Evolutionary conservation across 2,113 vertebrate genomes (phyloP).

Genomic region (Carassius gibelio): DNA sequence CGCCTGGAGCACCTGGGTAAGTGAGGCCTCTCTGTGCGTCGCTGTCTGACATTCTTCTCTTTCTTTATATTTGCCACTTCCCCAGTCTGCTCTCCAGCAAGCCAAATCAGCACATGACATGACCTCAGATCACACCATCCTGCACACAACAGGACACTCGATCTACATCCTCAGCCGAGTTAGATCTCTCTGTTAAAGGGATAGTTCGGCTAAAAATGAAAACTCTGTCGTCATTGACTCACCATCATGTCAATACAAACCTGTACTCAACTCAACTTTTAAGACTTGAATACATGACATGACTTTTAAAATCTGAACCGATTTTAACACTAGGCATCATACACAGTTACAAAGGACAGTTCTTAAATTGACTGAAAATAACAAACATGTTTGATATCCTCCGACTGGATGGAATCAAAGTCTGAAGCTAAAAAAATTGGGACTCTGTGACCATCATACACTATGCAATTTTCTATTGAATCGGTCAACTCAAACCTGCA

Average conservation of each 20-base stretch:
- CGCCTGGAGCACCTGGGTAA: conserved; percentile 61
- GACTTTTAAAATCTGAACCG: too few species aligned
- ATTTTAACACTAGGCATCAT: too few species aligned
- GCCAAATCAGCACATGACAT: not conserved
- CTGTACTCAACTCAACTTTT: too few species aligned
- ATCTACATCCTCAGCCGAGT: not conserved
- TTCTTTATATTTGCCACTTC: not conserved
- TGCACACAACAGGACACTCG: not conserved
- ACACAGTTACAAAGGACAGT: too few species aligned
- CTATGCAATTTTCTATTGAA: too few species aligned
- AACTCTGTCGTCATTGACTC: not conserved
- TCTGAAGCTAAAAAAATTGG: too few species aligned
- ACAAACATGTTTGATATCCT: too few species aligned
- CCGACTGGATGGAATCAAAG: too few species aligned
- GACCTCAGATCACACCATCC: not conserved
- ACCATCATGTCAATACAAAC: not conserved
- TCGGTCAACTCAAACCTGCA: too few species aligned
- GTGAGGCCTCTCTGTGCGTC: conserved; percentile 22
- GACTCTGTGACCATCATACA: too few species aligned
- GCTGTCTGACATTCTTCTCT: conserved; percentile 23
- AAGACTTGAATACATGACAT: too few species aligned
- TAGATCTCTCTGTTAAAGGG: not conserved
- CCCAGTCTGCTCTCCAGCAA: conserved; percentile 36
- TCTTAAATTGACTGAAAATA: too few species aligned
- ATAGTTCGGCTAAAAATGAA: not conserved